Evolutionary conservation across 92 coral and sea anemone species (phyloP).

Genomic region (Parazoanthus darwini): DNA sequence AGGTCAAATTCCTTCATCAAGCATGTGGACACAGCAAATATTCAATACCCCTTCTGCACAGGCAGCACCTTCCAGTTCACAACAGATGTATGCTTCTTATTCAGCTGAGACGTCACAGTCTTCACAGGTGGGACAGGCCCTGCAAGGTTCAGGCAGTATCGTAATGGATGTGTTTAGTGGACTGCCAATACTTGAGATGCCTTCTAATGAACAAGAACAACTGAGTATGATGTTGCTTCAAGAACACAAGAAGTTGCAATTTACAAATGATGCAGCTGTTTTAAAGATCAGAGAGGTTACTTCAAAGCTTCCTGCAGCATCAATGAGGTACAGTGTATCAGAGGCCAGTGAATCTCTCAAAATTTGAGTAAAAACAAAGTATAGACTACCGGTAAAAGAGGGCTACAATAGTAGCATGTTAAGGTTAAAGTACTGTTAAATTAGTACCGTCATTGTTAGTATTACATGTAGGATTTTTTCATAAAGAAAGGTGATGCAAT

Average conservation of each 20-base stretch:
- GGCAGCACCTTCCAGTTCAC: not conserved
- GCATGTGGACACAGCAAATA: slow-evolving; percentile 1
- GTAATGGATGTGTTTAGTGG: slow-evolving; percentile 69
- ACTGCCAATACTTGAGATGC: slow-evolving; percentile 29
- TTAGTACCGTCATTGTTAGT: too few species aligned
- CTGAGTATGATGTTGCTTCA: slow-evolving; percentile 51
- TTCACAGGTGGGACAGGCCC: not conserved
- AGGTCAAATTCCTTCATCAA: not conserved
- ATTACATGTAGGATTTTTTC: too few species aligned
- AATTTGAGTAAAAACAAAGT: too few species aligned
- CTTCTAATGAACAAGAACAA: slow-evolving; percentile 18
- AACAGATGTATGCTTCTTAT: not conserved
- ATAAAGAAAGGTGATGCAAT: too few species aligned
- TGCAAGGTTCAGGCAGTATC: not conserved
- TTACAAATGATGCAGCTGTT: slow-evolving; percentile 43
- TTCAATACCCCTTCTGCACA: not conserved
- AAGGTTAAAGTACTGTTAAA: not conserved
- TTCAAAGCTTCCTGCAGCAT: slow-evolving; percentile 68
- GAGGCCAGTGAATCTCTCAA: not conserved
- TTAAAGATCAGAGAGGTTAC: slow-evolving; percentile 55
- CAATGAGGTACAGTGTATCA: slow-evolving; percentile 49
- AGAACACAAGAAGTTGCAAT: slow-evolving; percentile 48
- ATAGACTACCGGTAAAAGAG: too few species aligned
- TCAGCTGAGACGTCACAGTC: not conserved
- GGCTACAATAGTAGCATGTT: not conserved